A percentile compares a stretch with the other conserved stretches of the same genome.
Evolutionary conservation across 2,797 vertebrate genomes (phyloP).

Genomic region (Sebastes kiyomatsui): DNA sequence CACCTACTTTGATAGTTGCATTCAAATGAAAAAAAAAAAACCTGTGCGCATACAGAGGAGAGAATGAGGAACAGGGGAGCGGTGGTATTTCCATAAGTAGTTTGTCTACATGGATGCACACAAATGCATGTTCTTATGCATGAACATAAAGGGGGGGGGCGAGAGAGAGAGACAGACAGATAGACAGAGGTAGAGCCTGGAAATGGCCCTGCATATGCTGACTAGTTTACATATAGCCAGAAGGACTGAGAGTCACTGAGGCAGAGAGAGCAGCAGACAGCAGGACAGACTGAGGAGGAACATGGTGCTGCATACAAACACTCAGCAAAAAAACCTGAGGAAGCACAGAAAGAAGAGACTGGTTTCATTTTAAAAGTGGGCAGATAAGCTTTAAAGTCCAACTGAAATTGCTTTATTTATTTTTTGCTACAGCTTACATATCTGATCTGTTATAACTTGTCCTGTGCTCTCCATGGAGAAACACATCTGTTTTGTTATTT

Average conservation of each 20-base stretch:
- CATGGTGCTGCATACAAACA: conserved; percentile 51
- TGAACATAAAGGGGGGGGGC: conserved; percentile 24
- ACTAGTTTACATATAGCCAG: conserved; percentile 46
- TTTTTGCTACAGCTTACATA: background rate
- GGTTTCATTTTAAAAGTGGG: background rate
- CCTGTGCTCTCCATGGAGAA: background rate
- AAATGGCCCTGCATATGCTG: conserved; percentile 29
- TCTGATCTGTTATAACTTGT: background rate
- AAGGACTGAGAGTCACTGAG: conserved; percentile 36
- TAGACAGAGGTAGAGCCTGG: conserved; percentile 10
- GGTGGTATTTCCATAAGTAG: conserved; percentile 36
- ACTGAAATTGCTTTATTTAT: background rate
- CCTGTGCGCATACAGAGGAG: background rate
- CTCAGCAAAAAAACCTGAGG: background rate
- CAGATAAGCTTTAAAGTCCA: background rate
- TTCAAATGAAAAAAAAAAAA: conserved; percentile 4
- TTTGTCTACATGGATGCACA: conserved; percentile 50
- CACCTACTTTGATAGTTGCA: background rate
- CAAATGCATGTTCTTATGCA: conserved; percentile 48
- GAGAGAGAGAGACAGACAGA: conserved; percentile 3
- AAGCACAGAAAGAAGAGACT: background rate
- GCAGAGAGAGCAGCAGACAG: conserved; percentile 50
- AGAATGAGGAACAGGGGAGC: conserved; percentile 5
- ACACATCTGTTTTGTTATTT: background rate
- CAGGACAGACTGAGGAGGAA: conserved; percentile 30